Evolutionary conservation across 2,888 invertebrate species (phyloP).

Genomic region (Norana najaformis): DNA sequence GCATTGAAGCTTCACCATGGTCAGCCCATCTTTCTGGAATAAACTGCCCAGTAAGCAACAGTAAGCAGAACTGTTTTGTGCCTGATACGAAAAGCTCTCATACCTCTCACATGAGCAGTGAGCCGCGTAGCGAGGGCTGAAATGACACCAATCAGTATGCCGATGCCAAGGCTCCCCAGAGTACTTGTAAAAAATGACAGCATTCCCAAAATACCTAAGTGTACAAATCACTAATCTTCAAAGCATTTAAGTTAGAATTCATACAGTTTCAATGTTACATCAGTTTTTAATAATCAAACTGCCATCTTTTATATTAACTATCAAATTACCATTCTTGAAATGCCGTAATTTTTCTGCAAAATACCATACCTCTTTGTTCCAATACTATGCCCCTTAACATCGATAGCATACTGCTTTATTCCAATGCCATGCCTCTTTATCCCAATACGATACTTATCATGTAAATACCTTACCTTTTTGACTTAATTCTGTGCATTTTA

Average conservation of each 20-base stretch:
- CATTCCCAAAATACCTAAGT: slow-evolving; percentile 62
- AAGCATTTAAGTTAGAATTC: background rate
- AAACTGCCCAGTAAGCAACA: too few species aligned
- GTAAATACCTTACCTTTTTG: too few species aligned
- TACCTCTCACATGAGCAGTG: slow-evolving; percentile 62
- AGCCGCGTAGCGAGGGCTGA: slow-evolving; percentile 63
- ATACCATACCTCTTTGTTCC: background rate
- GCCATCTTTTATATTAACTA: too few species aligned
- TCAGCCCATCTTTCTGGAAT: too few species aligned
- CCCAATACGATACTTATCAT: background rate
- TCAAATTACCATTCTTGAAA: background rate
- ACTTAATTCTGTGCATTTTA: too few species aligned
- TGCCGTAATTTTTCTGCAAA: background rate
- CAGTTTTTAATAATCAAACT: background rate
- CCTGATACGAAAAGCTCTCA: background rate
- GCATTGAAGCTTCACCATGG: too few species aligned
- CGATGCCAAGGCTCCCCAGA: slow-evolving; percentile 65
- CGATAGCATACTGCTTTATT: background rate
- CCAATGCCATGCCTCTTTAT: too few species aligned
- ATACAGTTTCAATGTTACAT: background rate
- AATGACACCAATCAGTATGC: slow-evolving; percentile 64
- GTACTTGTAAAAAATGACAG: slow-evolving; percentile 66
- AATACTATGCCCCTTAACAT: too few species aligned
- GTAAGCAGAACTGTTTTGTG: background rate
- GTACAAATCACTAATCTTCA: background rate